Percentiles rank a stretch among this genome's conserved stretches.
Conservation (phyloP, 2,113 vertebrate genomes). For the Actenoides hombroni region DNA sequence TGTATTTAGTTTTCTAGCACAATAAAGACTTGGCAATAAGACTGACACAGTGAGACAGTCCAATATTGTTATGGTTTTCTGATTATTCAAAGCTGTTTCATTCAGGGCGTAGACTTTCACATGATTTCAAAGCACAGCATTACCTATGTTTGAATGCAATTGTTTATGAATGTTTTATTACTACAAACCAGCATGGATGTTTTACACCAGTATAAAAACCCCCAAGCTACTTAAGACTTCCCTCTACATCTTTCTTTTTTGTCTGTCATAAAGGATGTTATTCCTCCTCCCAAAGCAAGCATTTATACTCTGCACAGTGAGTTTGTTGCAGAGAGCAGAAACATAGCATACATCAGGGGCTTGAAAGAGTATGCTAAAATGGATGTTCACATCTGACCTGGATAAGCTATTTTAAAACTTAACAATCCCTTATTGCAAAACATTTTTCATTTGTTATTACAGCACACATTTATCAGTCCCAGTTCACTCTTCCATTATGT, state of each 20-base stretch:
- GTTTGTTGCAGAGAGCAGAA: not conserved
- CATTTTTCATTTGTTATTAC: not conserved
- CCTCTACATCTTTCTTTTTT: not conserved
- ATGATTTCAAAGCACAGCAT: not conserved
- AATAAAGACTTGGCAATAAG: not conserved
- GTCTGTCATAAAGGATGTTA: not conserved
- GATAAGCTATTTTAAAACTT: not conserved
- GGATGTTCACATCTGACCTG: not conserved
- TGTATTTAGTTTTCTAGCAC: not conserved
- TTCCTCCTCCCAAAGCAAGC: not conserved
- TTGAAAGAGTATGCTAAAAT: not conserved
- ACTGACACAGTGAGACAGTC: not conserved
- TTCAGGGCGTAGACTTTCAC: not conserved
- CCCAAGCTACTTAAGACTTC: not conserved
- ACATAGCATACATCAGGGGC: not conserved
- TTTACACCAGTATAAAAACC: not conserved
- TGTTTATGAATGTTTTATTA: slow-evolving; percentile 3
- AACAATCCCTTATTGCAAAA: not conserved
- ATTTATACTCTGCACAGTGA: not conserved
- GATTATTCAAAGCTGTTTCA: not conserved
- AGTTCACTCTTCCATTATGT: not conserved
- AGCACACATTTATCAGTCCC: not conserved
- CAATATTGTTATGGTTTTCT: not conserved
- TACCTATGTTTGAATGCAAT: not conserved
- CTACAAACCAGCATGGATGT: not conserved